Base-by-base conservation (phyloP, 2,888 invertebrate genomes). In the Lucinisca nassula region DNA sequence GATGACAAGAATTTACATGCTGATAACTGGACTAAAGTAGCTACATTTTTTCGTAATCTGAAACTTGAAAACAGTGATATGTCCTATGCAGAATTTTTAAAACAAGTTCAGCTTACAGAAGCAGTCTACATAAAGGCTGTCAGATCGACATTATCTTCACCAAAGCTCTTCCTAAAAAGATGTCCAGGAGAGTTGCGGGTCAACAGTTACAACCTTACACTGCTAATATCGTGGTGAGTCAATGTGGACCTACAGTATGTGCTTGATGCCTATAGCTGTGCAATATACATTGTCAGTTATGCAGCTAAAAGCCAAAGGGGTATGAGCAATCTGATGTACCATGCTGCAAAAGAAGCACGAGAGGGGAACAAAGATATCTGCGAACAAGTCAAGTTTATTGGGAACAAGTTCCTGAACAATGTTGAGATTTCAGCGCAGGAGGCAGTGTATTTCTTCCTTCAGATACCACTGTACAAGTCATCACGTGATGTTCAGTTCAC, bases 371-470 rank as follows among this genome's bases (percentile, higher is more conserved):
- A 79, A 24, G 83, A 89, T 55, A 67, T 91, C 21, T 84, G 79
- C 27, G 45, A 78, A 73, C 90, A 91, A 79, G 87, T 91, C 8
- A 58, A 88, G 51, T 84, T 82, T 67, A 85, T 90, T 55, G 87
- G 88, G 12, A 88, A 90, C 61, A 82, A 84, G 8, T 90, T 90
- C 51, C 75, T 85, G 24, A 90, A 37, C 58, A 12, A 37, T 61
- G 75, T 74, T 0, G 92, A 93, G 83, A 75, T 92, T 0, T 79
- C 84, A 40, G 92, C 92, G 2, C 92, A 92, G 86, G 92, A 93
- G 79, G 91, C 92, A 49, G 86, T 80, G 17, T 92, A 88, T 49
- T 38, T 84, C 4, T 14, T 92, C 4, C 77, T 93, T 30, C 84
- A 85, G n/a, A 79, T 93, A 82, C 87, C 90, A 12, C 70, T 93